Percentiles rank a stretch among this genome's conserved stretches.
phyloP scores from a whole-genome alignment of 1,140 invertebrate genomes.

The Cotesia glomerata region DNA sequence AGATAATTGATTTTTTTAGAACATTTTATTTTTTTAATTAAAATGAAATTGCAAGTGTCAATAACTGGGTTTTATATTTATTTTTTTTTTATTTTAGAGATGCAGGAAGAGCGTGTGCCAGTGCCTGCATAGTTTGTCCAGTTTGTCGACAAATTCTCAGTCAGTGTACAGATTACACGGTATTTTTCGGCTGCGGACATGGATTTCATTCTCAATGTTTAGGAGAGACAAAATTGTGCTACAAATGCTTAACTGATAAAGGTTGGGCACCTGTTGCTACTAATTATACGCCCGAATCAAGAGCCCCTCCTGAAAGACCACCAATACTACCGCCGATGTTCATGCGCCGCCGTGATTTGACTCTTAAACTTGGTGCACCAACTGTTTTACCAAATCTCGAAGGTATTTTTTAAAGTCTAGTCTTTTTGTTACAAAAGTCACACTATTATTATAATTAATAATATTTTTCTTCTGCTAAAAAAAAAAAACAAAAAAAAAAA shows the following conservation, averaged over 20 bases:
- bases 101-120: slow-evolving; percentile 51
- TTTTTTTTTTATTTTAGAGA: slow-evolving; percentile 39
- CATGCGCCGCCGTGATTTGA: slow-evolving; percentile 50
- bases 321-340: slow-evolving; percentile 53
- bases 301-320: slow-evolving; percentile 45
- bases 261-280: slow-evolving; percentile 53
- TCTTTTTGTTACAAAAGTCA: neutral
- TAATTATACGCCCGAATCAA: slow-evolving; percentile 36
- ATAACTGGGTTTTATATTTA: too few species aligned
- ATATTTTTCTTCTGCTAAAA: neutral
- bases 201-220: slow-evolving; percentile 57
- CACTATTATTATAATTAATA: neutral
- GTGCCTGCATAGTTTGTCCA: slow-evolving; percentile 50
- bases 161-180: slow-evolving; percentile 49
- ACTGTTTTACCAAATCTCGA: slow-evolving; percentile 56
- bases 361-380: slow-evolving; percentile 55
- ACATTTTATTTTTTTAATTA: too few species aligned
- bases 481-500: neutral
- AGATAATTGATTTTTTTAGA: too few species aligned
- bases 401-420: slow-evolving; percentile 55
- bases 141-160: slow-evolving; percentile 54
- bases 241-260: slow-evolving; percentile 57
- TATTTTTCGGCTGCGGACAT: slow-evolving; percentile 58
- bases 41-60: too few species aligned
- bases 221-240: slow-evolving; percentile 56